Evolutionary conservation across 1,140 invertebrate genomes (phyloP), one percentile per base, ranked within the genome.

Genomic region (Himalopsyche phryganea): DNA sequence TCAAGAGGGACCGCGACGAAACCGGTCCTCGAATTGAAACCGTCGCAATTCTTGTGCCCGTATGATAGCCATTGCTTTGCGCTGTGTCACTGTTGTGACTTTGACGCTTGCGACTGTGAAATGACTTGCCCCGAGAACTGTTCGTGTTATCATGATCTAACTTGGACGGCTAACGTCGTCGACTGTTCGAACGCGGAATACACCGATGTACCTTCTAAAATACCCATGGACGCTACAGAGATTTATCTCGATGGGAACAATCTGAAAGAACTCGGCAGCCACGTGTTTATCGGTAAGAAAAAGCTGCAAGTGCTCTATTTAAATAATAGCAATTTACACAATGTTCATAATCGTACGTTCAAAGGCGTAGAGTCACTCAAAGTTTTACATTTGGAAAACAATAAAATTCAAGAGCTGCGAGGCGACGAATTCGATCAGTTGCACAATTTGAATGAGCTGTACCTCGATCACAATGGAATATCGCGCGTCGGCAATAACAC

Each of bases 111-210:
- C 73, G 90, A 92, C 69, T 94, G 91, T 74, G 88, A 92, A 76
- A 93, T 93, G 90, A 92, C 88, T 32, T 94, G 91, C 72, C 91
- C 91, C 7, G 79, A 80, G 42, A 89, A 91, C 65, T 94, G 91
- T 75, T 86, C 84, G 58, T 94, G 92, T 67, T 94, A 90, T 75
- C 90, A 93, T 73, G 91, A 94, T 71, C 87, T 91, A 64, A 89
- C 90, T n/a, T 94, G 91, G 91, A 85, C 87, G 42, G 86, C 89
- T 0, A 94, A 94, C 70, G 88, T 94, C 23, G 91, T 93, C n/a
- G 90, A 93, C 71, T 94, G 91, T 72, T 89, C 88, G 1, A 85
- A 82, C 55, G 82, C 85, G 13, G 84, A 82, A 5, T 89, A 90
- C 68, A 83, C 80, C 17, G 77, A 79, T 63, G 81, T 92, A 11